Evolutionary conservation across 2,888 invertebrate species (phyloP).

Genomic region (Ectemnius cavifrons): DNA sequence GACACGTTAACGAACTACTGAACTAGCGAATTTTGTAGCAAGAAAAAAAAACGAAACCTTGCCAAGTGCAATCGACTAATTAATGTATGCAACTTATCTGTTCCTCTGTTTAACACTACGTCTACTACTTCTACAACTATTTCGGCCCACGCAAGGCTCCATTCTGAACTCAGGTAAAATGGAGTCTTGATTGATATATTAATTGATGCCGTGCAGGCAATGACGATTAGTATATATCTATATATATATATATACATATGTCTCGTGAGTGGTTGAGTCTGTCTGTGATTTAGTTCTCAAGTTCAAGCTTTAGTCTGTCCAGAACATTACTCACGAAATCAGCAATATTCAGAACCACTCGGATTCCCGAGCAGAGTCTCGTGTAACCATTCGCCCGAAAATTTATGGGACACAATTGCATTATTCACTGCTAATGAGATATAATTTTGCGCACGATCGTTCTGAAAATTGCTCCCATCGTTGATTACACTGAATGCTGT

Average conservation of each 20-base stretch:
- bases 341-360: slow-evolving; percentile 51
- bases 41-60: slow-evolving; percentile 30
- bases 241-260: slow-evolving; percentile 55
- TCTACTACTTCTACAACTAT: slow-evolving; percentile 77
- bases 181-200: slow-evolving; percentile 80
- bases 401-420: not conserved
- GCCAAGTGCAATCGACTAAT: slow-evolving; percentile 39
- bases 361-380: not conserved
- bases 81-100: slow-evolving; percentile 65
- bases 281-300: slow-evolving; percentile 66
- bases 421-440: too few relatives aligned
- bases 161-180: slow-evolving; percentile 90
- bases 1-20: slow-evolving; percentile 40
- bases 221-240: slow-evolving; percentile 63
- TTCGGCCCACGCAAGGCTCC: slow-evolving; percentile 88
- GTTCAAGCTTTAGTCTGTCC: slow-evolving; percentile 55
- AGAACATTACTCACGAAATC: slow-evolving; percentile 31
- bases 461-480: slow-evolving; percentile 40
- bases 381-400: too few relatives aligned
- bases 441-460: slow-evolving; percentile 14
- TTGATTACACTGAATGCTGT: slow-evolving; percentile 37
- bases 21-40: slow-evolving; percentile 49
- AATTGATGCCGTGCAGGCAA: slow-evolving; percentile 67
- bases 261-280: slow-evolving; percentile 75
- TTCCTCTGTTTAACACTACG: slow-evolving; percentile 76